phyloP scores from a whole-genome alignment of 2,888 invertebrate species.

The Alcis repandata region DNA sequence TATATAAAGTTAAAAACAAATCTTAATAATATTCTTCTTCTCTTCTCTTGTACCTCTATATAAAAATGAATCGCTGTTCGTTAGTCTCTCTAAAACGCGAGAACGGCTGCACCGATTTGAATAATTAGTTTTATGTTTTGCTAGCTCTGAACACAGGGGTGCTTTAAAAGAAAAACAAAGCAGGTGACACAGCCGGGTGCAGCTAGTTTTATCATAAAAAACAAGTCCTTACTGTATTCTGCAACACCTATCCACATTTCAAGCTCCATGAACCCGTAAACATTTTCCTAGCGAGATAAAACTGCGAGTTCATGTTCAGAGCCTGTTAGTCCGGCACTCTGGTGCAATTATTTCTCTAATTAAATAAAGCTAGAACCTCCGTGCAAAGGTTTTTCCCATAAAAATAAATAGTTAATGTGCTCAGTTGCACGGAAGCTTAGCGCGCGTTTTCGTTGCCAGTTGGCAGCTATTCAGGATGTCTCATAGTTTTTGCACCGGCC shows the following conservation, averaged over 20 bases:
- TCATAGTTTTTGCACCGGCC: slow-evolving; percentile 32
- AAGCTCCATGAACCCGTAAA: background rate
- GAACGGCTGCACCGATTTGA: background rate
- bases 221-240: too few relatives aligned
- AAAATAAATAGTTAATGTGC: slow-evolving; percentile 46
- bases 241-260: background rate
- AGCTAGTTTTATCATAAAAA: too few relatives aligned
- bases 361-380: slow-evolving; percentile 31
- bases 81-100: too few relatives aligned
- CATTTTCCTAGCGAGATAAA: slow-evolving; percentile 5
- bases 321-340: slow-evolving; percentile 5
- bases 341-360: slow-evolving; percentile 25
- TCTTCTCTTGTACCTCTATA: too few relatives aligned
- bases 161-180: too few relatives aligned
- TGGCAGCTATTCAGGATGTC: slow-evolving; percentile 56
- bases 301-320: slow-evolving; percentile 9
- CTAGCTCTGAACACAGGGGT: too few relatives aligned
- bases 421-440: slow-evolving; percentile 33
- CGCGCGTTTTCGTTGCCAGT: slow-evolving; percentile 53
- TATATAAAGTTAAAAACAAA: too few relatives aligned
- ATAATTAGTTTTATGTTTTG: background rate
- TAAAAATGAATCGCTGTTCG: too few relatives aligned
- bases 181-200: too few relatives aligned
- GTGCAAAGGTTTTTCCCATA: slow-evolving; percentile 32
- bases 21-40: too few relatives aligned